Evolutionary conservation across 2,113 vertebrate species (phyloP).

Genomic region (Chauna torquata): DNA sequence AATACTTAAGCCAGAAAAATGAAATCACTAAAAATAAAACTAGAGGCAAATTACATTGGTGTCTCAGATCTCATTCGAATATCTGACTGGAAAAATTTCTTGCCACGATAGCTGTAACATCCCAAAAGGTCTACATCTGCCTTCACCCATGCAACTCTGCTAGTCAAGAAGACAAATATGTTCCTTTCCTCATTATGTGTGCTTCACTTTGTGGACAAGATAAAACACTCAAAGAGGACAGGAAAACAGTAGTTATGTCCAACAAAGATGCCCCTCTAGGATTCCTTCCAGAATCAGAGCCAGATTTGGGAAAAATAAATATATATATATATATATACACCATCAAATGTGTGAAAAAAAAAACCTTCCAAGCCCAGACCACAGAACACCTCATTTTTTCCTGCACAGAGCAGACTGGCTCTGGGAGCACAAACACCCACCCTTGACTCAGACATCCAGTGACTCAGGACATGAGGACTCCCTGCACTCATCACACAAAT

Average conservation of each 20-base stretch:
- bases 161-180: not conserved
- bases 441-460: not conserved
- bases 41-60: slow-evolving; percentile 23
- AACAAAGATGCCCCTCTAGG: not conserved
- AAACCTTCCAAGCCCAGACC: not conserved
- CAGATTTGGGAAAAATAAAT: not conserved
- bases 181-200: not conserved
- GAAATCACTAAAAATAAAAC: slow-evolving; percentile 66
- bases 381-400: accelerated
- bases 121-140: not conserved
- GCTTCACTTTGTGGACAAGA: not conserved
- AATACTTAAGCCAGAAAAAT: slow-evolving; percentile 47
- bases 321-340: not conserved
- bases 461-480: not conserved
- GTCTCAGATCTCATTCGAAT: not conserved
- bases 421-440: not conserved
- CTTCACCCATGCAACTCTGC: not conserved
- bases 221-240: not conserved
- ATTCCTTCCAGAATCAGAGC: not conserved
- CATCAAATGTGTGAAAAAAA: not conserved
- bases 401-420: not conserved
- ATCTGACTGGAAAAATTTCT: not conserved
- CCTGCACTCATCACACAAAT: not conserved
- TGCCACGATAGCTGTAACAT: not conserved
- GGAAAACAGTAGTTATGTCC: not conserved